Base-by-base conservation (phyloP, 37 sponge, comb jelly and placozoan species). In the Halisarca cf. caerulea region DNA sequence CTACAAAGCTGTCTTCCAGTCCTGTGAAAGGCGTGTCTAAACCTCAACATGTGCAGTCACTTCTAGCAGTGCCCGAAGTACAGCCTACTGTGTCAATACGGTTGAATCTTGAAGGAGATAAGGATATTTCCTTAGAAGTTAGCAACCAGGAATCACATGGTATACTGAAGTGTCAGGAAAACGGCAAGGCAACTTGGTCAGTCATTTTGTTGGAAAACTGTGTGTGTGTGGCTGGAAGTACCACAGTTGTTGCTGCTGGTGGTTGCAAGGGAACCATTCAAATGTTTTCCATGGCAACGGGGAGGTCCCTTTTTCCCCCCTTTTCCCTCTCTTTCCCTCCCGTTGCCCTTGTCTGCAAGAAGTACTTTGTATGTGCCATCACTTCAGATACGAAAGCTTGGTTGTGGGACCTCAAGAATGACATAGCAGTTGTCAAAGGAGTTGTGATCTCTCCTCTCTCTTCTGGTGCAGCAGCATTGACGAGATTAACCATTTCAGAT, bases 201-300 rank as follows among this genome's bases (percentile, higher is more conserved):
- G 47, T 57, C 25, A n/a, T 41, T 0, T 61, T 88, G 11, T 30
- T 45, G 39, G 78, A 86, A 20, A 58, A 78, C 9, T 85, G 59
- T 23, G 43, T 92, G 7, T 39, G 84, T 2, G 41, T 81, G 20
- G 43, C 83, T n/a, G 92, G 84, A 17, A 92, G 80, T 80, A 45
- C 59, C 23, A 8, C 28, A 33, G 59, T 92, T n/a, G 75, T 82
- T 11, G 82, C 82, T 43, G 84, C 80, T 4, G 87, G 80, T 21
- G 89, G 90, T 33, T 15, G 59, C 27, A 86, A 89, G 62, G 78
- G 59, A 21, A 79, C 90, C 39, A 20, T 89, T 28, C 25, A 32
- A n/a, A 14, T 92, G 15, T 86, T 85, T 23, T 86, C 93, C 4
- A 71, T 82, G 53, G 43, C 30, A 24, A 88, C 75, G 27, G 92